Evolutionary conservation across 2,888 invertebrate genomes (phyloP).

Genomic region (Melieria picta): DNA sequence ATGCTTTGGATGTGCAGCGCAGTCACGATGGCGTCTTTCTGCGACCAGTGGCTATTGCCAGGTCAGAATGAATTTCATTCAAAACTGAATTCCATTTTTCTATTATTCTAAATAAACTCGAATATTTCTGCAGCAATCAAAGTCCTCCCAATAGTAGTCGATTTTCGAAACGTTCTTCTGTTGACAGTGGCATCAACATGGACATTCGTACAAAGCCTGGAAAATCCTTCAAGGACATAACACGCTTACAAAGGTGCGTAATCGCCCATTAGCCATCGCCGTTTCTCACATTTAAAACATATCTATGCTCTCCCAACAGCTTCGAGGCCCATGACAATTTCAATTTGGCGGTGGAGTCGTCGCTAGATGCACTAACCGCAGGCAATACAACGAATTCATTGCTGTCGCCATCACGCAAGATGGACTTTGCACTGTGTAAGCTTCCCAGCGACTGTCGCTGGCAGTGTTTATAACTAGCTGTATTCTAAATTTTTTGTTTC

Average conservation of each 20-base stretch:
- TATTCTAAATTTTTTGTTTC: not conserved
- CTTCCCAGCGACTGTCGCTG: constrained; percentile 42
- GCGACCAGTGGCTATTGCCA: constrained; percentile 73
- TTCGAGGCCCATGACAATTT: constrained; percentile 67
- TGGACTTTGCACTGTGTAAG: constrained; percentile 90
- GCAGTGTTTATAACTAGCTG: not conserved
- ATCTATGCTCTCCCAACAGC: constrained; percentile 39
- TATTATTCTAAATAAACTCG: not conserved
- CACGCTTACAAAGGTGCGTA: constrained; percentile 59
- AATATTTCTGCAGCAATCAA: constrained; percentile 56
- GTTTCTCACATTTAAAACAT: not conserved
- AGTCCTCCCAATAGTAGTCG: constrained; percentile 64
- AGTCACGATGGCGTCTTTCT: constrained; percentile 78
- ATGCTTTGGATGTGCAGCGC: constrained; percentile 60
- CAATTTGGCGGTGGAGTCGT: constrained; percentile 64
- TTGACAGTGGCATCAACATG: constrained; percentile 84
- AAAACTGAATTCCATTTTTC: not conserved
- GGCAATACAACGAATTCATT: constrained; percentile 57
- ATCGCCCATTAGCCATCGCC: not conserved
- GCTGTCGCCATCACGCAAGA: constrained; percentile 74
- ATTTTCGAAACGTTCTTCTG: constrained; percentile 78
- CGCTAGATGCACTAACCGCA: constrained; percentile 57
- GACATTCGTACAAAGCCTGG: constrained; percentile 67
- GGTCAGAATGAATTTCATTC: constrained; percentile 57
- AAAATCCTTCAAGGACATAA: constrained; percentile 67